Conservation (phyloP, 1,140 invertebrate species). For the Asbolus verrucosus region DNA sequence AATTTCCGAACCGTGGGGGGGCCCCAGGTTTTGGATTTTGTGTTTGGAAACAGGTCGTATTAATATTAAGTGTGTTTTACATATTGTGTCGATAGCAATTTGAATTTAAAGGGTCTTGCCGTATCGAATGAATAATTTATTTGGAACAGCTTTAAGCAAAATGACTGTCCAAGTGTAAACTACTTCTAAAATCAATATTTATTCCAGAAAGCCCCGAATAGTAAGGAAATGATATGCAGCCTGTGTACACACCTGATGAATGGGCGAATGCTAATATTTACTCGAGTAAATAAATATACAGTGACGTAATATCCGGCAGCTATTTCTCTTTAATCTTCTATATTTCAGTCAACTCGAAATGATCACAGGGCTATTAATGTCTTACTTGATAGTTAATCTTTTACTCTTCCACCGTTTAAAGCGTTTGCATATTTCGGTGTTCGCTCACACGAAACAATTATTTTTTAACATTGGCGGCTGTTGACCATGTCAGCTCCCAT, state of each 20-base stretch:
- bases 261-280: conserved; percentile 60
- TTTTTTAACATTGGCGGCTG: background rate
- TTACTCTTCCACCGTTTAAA: background rate
- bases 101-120: background rate
- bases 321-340: conserved; percentile 41
- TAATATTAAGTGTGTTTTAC: background rate
- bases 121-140: conserved; percentile 27
- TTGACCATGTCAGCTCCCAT: background rate
- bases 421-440: too few relatives aligned
- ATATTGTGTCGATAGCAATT: background rate
- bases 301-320: conserved; percentile 53
- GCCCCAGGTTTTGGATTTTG: too few relatives aligned
- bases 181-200: conserved; percentile 55
- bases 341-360: conserved; percentile 16
- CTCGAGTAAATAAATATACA: conserved; percentile 53
- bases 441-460: background rate
- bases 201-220: conserved; percentile 49
- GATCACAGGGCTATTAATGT: conserved; percentile 30
- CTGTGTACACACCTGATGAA: conserved; percentile 60
- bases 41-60: too few relatives aligned
- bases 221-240: conserved; percentile 62
- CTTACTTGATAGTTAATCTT: conserved; percentile 11
- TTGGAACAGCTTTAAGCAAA: background rate
- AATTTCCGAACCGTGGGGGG: too few relatives aligned
- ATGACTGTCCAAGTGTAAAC: conserved; percentile 48